These are phyloP conservation scores for Oenanthe melanoleuca DNA, from an alignment of 2,113 vertebrate species.

Conservation along the genomic window DNA sequence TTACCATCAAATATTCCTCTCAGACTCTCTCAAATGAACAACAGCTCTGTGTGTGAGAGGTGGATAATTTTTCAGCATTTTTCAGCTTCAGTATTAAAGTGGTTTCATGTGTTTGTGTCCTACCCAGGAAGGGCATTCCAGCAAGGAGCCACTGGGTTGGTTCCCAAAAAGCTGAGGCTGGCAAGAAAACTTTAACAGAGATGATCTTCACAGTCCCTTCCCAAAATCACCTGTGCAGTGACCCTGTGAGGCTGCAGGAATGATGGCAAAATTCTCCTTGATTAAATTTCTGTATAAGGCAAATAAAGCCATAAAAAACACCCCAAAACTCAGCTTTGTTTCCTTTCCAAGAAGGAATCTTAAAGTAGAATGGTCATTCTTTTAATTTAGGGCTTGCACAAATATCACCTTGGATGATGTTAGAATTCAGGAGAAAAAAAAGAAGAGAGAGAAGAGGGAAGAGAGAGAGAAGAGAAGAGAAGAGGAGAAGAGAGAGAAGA, in stretches of 20 bases:
- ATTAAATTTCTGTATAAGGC: background rate
- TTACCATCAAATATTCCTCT: background rate
- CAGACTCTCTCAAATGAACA: background rate
- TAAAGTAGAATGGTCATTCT: background rate
- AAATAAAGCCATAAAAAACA: background rate
- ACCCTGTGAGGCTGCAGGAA: background rate
- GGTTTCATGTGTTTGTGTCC: background rate
- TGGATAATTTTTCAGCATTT: background rate
- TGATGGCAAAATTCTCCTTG: background rate
- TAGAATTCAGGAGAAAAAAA: too few species aligned
- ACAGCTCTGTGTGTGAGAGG: background rate
- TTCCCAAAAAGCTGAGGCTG: background rate
- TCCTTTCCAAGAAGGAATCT: background rate
- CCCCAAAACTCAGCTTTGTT: background rate
- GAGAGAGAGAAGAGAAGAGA: too few species aligned
- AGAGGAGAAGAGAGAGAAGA: too few species aligned
- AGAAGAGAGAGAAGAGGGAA: too few species aligned
- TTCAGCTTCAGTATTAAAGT: background rate
- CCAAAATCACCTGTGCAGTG: background rate
- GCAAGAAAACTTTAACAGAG: background rate
- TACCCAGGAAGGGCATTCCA: background rate
- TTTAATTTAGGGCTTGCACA: background rate
- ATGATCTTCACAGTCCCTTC: background rate
- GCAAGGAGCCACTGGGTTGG: background rate
- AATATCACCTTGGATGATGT: background rate